These are phyloP conservation scores for Proteles cristata DNA, from an alignment of 2,113 vertebrate genomes.

Conservation along the genomic window DNA sequence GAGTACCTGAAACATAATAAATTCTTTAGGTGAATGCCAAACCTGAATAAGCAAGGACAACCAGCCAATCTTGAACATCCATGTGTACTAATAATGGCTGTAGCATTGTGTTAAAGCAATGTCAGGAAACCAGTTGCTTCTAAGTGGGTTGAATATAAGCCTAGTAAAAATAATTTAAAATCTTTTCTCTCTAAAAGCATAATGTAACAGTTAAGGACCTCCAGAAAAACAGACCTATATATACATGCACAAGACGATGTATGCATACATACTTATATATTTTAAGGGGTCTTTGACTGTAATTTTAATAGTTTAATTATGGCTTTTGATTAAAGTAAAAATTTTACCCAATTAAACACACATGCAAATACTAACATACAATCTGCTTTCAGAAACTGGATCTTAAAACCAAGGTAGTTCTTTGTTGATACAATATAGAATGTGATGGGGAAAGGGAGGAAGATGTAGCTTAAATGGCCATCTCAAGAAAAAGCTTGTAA, in stretches of 20 bases:
- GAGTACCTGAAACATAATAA: background rate
- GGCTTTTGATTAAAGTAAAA: background rate
- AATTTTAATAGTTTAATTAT: background rate
- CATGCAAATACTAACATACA: background rate
- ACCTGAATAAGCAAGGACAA: background rate
- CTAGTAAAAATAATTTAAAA: slow-evolving; percentile 21
- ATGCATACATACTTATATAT: background rate
- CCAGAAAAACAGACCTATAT: background rate
- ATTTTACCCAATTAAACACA: background rate
- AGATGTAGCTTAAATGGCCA: background rate
- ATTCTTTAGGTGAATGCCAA: background rate
- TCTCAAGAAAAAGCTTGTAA: background rate
- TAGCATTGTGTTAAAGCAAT: background rate
- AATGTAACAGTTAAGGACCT: background rate
- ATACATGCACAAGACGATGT: background rate
- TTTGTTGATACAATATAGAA: background rate
- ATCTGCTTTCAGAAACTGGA: background rate
- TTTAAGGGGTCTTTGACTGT: background rate
- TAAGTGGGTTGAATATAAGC: background rate
- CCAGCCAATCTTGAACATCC: background rate
- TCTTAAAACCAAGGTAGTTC: background rate
- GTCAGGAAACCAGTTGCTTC: background rate
- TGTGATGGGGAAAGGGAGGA: background rate
- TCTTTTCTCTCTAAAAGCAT: background rate
- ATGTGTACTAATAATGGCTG: background rate